A percentile compares a stretch with the other conserved stretches of the same genome.
These are phyloP conservation scores for Lithophane socia DNA, from an alignment of 2,888 invertebrate genomes.

Conservation along the genomic window DNA sequence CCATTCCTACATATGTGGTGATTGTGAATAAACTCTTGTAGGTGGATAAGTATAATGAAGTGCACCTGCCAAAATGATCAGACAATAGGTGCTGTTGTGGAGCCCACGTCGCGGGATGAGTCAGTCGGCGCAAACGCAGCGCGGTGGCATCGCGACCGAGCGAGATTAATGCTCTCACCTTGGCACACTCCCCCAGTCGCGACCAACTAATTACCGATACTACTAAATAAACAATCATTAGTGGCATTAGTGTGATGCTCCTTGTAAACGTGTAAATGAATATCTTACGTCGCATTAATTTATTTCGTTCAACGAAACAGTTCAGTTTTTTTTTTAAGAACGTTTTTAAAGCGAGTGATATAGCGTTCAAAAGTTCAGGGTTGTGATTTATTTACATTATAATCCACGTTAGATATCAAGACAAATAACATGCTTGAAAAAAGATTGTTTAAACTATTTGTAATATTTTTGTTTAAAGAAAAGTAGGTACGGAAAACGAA, in stretches of 20 bases:
- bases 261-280: slow-evolving; percentile 49
- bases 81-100: slow-evolving; percentile 64
- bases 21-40: slow-evolving; percentile 38
- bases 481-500: neutral
- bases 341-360: slow-evolving; percentile 39
- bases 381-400: slow-evolving; percentile 36
- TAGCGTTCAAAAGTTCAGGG: slow-evolving; percentile 59
- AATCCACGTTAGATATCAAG: slow-evolving; percentile 18
- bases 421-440: slow-evolving; percentile 10
- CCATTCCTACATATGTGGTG: slow-evolving; percentile 25
- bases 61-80: slow-evolving; percentile 60
- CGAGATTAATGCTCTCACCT: slow-evolving; percentile 63
- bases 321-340: neutral
- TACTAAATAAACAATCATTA: slow-evolving; percentile 61
- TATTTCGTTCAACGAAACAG: slow-evolving; percentile 29
- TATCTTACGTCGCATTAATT: slow-evolving; percentile 54
- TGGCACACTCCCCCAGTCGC: slow-evolving; percentile 63
- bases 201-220: slow-evolving; percentile 56
- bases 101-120: slow-evolving; percentile 65
- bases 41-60: slow-evolving; percentile 53
- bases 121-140: slow-evolving; percentile 53
- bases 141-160: slow-evolving; percentile 30
- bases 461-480: neutral
- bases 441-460: neutral
- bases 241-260: slow-evolving; percentile 29